Base-by-base conservation (phyloP, 1,140 invertebrate species). In the Listronotus bonariensis region DNA sequence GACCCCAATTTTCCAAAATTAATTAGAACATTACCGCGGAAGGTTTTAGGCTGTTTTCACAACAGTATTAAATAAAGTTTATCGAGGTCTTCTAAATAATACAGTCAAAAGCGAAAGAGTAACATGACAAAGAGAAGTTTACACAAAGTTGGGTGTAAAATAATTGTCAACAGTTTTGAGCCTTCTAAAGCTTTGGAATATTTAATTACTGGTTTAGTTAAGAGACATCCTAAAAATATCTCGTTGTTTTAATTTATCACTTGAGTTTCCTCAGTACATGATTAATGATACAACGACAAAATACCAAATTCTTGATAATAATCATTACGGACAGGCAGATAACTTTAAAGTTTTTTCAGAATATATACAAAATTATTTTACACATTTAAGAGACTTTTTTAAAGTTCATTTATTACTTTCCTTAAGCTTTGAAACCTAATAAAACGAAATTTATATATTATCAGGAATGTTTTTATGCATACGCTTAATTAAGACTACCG, bases 101-200 rank as follows among this genome's bases (percentile, higher is more conserved):
- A 38, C n/a, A 26, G 5, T 32, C 51, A 38, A 53, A 32, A 17
- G 51, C 15, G 34, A 53, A 53, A 53, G 32, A 32, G 51, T 32
- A 53, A 53, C 14, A 14, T 38, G 31, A 53, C 51, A 53, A 53
- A 53, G 51, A 32, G 34, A 53, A 53, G 6, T 53, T 53, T 53
- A 32, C 34, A 15, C 31, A 51, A 36, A 36, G 34, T 7, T 5
- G 8, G 34, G 34, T 36, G 34, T 26, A 26, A 26, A 5, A 26
- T 26, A 26, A 26, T 26, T 26, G 20, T 36, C 34, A 36, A 36
- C 34, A 36, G 34, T 36, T 36, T 36, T 36, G 34, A 36, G 34
- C 51, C 51, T 53, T 53, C 38, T 40, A 11, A 53, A 53, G 32
- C 38, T 53, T 53, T 53, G 32, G 34, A 32, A 38, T 53, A 53